A percentile compares a stretch with the other conserved stretches of the same genome.
Evolutionary conservation across 2,113 vertebrate species (phyloP).

Genomic region (Zingel zingel): DNA sequence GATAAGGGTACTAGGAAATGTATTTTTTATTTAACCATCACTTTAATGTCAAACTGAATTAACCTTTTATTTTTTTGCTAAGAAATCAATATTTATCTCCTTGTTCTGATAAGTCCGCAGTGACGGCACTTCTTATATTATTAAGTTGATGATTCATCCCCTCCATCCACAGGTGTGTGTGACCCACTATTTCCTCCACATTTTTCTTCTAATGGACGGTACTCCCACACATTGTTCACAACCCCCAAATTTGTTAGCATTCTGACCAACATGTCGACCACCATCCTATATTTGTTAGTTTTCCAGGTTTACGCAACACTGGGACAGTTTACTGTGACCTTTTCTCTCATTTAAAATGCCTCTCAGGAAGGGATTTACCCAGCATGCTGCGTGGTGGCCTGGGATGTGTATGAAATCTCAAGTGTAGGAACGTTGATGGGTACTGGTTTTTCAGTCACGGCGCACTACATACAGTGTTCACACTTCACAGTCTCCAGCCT

Average conservation of each 20-base stretch:
- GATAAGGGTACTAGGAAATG: no score
- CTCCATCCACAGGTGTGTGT: conserved; percentile 6
- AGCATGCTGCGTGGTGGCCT: background rate
- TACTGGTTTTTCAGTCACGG: background rate
- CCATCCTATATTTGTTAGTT: conserved; percentile 22
- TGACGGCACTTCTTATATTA: no score
- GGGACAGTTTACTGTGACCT: conserved; percentile 41
- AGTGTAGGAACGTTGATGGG: background rate
- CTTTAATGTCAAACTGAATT: no score
- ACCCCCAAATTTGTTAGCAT: conserved; percentile 35
- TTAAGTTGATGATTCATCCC: background rate
- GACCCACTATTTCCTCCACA: background rate
- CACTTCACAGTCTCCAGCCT: conserved; percentile 19
- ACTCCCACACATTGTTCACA: conserved; percentile 43
- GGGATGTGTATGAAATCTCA: conserved; percentile 41
- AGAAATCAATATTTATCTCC: no score
- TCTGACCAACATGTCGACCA: conserved; percentile 3
- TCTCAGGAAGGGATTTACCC: conserved; percentile 19
- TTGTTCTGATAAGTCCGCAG: no score
- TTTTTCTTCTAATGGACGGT: background rate
- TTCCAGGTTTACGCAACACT: conserved; percentile 25
- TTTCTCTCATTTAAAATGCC: conserved; percentile 27
- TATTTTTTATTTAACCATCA: no score
- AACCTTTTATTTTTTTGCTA: no score
- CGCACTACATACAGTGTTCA: conserved; percentile 1